Conservation (phyloP, 2,888 invertebrate species). For the Diaphora mendica region DNA sequence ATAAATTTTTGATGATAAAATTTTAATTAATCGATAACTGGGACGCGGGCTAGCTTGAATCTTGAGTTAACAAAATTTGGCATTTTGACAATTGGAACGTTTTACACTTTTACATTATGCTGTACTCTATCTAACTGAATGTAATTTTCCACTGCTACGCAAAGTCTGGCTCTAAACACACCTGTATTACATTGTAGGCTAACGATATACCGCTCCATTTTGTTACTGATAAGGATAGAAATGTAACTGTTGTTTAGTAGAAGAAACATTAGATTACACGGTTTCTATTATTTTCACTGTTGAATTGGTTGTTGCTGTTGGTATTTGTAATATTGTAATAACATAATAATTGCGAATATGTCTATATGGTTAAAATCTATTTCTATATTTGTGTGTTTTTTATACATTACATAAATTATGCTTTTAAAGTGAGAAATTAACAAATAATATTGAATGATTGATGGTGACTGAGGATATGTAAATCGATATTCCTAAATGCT, state of each 20-base stretch:
- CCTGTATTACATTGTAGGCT: not conserved
- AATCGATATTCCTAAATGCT: not conserved
- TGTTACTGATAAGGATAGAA: not conserved
- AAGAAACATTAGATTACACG: too few species aligned
- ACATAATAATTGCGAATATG: too few species aligned
- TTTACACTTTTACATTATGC: not conserved
- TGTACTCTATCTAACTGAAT: not conserved
- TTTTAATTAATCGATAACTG: not conserved
- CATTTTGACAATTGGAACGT: not conserved
- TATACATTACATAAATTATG: too few species aligned
- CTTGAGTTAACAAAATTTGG: not conserved
- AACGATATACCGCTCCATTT: not conserved
- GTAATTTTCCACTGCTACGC: not conserved
- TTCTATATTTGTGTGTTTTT: too few species aligned
- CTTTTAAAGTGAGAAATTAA: too few species aligned
- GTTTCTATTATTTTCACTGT: too few species aligned
- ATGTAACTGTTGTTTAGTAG: not conserved
- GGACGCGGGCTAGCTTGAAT: not conserved
- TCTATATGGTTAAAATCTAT: too few species aligned
- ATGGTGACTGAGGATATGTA: not conserved
- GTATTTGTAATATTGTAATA: too few species aligned
- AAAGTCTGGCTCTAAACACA: not conserved
- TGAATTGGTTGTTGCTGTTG: too few species aligned
- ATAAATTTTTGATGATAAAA: not conserved
- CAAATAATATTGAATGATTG: not conserved